Evolutionary conservation across 1,140 invertebrate species (phyloP), one percentile per base, ranked within the genome.

Genomic region (Atta texana): DNA sequence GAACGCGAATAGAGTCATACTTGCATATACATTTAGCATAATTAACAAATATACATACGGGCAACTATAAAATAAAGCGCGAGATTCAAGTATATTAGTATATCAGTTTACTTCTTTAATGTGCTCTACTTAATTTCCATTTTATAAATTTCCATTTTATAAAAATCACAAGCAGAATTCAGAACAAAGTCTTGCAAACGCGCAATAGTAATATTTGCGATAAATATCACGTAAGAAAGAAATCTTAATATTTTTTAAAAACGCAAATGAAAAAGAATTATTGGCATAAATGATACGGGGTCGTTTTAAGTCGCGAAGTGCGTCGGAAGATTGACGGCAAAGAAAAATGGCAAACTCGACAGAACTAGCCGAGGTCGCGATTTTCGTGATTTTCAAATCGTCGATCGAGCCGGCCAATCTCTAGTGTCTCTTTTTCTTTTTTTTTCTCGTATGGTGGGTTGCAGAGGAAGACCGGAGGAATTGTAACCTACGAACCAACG

Each of bases 401-500:
- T 49, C 44, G 28, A 77, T 14, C 63, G n/a, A 59, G 21, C 39
- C 84, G 64, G 55, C n/a, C 85, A 49, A 63, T 84, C 86, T 90
- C 51, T 90, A 90, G 88, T 90, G 86, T 90, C 86, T 81, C 87
- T 85, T 89, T 91, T 91, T 91, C 68, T 88, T 89, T 90, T 91
- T 68, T 88, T 87, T 91, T 80, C 81, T 91, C 78, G 81, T 91
- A 88, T 88, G 85, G 90, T 91, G 90, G 90, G 92, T 94, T 94
- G 28, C 94, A 96, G 95, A 96, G 86, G 94, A 95, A 77, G 95
- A 94, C 87, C 94, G 94, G 87, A 95, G 94, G 91, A 95, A 94
- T 91, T 94, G 94, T 86, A 95, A 95, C 93, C 90, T 96, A 88
- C 93, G 94, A 86, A 95, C 94, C 89, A 95, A 95, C 92, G 95